Evolutionary conservation across 1,140 invertebrate species (phyloP).

Genomic region (Yoshiicerus persimilis): DNA sequence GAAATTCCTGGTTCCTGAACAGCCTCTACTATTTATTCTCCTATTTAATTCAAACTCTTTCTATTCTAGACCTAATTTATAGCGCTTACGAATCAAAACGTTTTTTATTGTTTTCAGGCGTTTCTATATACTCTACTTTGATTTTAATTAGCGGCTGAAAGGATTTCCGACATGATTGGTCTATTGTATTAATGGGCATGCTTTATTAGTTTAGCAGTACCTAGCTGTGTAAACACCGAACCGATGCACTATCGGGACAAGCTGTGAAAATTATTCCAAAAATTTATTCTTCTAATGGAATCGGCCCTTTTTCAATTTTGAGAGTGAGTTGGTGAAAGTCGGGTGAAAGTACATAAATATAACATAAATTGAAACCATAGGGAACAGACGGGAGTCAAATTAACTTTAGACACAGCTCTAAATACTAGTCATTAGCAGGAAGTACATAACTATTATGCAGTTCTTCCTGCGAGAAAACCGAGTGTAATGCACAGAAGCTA

Average conservation of each 20-base stretch:
- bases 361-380: neutral
- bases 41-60: neutral
- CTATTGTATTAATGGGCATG: neutral
- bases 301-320: neutral
- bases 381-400: constrained; percentile 7
- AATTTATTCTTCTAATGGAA: neutral
- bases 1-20: neutral
- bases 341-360: neutral
- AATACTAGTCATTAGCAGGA: constrained; percentile 6
- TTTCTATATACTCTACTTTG: neutral
- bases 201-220: neutral
- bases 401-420: neutral
- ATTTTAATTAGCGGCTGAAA: neutral
- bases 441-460: constrained; percentile 20
- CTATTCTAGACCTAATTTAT: neutral
- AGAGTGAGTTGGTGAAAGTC: neutral
- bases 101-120: neutral
- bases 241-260: neutral
- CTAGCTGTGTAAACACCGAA: neutral
- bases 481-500: constrained; percentile 5
- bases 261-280: neutral
- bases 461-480: neutral
- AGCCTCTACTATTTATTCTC: neutral
- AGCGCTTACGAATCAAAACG: neutral
- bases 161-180: neutral